Base-by-base conservation (phyloP, 2,888 invertebrate genomes). In the Podabrus alpinus region DNA sequence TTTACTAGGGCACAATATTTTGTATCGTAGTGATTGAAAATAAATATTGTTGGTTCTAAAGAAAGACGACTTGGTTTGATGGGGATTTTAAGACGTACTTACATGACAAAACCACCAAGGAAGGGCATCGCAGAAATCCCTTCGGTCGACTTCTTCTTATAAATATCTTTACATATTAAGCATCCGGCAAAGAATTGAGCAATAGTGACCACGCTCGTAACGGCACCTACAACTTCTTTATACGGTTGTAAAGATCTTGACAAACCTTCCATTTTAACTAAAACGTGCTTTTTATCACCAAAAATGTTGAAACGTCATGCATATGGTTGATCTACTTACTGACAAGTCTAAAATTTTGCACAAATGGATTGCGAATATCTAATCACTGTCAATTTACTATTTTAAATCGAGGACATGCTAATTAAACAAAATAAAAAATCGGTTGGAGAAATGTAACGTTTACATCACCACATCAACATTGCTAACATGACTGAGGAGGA, bases 171-270 rank as follows among this genome's bases (percentile, higher is more conserved):
- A 84, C 95, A 92, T 76, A 95, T 89, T 84, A 94, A 90, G 84
- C 90, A 89, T 82, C 96, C 96, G 25, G 95, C 92, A 83, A 96
- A 92, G 89, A 96, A 95, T 86, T 96, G 95, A 0, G 90, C 91
- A 80, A 94, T 92, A 21, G 97, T 96, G 21, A 94, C 91, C 73
- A 94, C 87, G 77, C 93, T 92, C 59, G 96, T 95, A 69, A 91
- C 87, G 72, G 89, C 88, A 60, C 91, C 94, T 69, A 94, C 91
- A 11, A 90, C 75, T 73, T 92, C 92, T 86, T 93, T 93, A 85
- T 93, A 92, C 67, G 92, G 92, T 84, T 91, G 90, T 72, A 93
- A 86, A 45, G 86, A 84, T 73, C 87, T 83, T 1, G 90, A 88
- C 79, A 91, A 74, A 3, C 85, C 83, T 79, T 91, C 91, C 90